phyloP scores from a whole-genome alignment of 1,140 invertebrate species.

The Marisa cornuarietis region DNA sequence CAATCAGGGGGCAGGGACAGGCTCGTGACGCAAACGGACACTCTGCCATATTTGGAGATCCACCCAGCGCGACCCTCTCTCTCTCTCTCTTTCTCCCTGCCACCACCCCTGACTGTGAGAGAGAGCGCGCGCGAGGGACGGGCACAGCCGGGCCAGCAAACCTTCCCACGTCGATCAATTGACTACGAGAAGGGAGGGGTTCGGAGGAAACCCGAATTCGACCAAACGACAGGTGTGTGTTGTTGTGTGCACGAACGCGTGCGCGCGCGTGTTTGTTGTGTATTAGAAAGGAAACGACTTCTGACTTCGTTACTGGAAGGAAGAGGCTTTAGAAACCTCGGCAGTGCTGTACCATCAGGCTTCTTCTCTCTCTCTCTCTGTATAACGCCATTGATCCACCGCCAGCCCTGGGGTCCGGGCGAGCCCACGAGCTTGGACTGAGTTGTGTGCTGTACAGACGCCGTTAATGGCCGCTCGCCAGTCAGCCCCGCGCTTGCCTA shows the following conservation, averaged over 20 bases:
- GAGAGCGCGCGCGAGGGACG: background rate
- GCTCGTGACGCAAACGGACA: conserved; percentile 7
- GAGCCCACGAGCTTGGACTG: background rate
- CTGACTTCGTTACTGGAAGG: no score
- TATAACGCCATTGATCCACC: background rate
- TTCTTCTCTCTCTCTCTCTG: background rate
- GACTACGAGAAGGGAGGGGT: no score
- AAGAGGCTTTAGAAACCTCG: no score
- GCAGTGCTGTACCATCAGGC: background rate
- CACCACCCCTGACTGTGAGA: background rate
- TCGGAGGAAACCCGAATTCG: no score
- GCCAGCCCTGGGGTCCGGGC: conserved; percentile 1
- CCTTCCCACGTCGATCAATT: no score
- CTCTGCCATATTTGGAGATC: conserved; percentile 8
- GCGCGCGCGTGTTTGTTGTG: no score
- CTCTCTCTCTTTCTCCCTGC: background rate
- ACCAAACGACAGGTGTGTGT: no score
- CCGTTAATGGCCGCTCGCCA: background rate
- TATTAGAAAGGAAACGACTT: no score
- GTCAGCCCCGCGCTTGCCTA: background rate
- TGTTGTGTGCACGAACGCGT: no score
- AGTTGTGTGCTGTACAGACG: background rate
- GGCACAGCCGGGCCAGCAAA: no score
- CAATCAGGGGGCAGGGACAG: conserved; percentile 9
- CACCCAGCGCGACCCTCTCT: background rate